Percentiles rank a stretch among this genome's conserved stretches.
Evolutionary conservation across 2,888 invertebrate species (phyloP).

Genomic region (Morinoia aosen): DNA sequence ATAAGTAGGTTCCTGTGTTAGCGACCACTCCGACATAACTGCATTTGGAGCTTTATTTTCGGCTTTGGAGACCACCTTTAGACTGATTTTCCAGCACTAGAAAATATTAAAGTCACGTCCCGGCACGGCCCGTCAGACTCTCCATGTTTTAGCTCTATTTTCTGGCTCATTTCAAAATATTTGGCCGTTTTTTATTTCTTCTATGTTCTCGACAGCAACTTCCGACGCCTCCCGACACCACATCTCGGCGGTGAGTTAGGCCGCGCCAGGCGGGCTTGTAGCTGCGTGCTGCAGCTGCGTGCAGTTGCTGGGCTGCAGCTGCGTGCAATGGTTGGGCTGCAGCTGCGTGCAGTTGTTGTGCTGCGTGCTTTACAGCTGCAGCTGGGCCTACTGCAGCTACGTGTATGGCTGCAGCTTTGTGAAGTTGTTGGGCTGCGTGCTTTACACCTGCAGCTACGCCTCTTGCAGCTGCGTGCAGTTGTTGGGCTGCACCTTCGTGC

Average conservation of each 20-base stretch:
- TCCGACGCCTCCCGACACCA: not conserved
- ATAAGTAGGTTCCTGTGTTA: too few relatives aligned
- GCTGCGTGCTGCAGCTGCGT: not conserved
- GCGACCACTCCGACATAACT: not conserved
- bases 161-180: constrained; percentile 23
- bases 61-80: not conserved
- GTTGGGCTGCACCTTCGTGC: not conserved
- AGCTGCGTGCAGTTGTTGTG: not conserved
- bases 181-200: constrained; percentile 6
- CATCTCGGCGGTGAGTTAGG: not conserved
- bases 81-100: not conserved
- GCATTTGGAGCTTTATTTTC: not conserved
- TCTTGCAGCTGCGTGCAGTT: not conserved
- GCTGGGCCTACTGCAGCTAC: too few relatives aligned
- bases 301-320: not conserved
- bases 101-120: not conserved
- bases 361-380: too few relatives aligned
- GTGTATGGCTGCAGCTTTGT: not conserved
- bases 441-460: too few relatives aligned
- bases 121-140: not conserved
- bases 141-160: constrained; percentile 12
- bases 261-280: not conserved
- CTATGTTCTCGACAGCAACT: constrained; percentile 14
- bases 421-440: not conserved
- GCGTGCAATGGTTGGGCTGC: not conserved